Conservation (phyloP, 2,113 vertebrate genomes). For the Dolichotis patagonum region DNA sequence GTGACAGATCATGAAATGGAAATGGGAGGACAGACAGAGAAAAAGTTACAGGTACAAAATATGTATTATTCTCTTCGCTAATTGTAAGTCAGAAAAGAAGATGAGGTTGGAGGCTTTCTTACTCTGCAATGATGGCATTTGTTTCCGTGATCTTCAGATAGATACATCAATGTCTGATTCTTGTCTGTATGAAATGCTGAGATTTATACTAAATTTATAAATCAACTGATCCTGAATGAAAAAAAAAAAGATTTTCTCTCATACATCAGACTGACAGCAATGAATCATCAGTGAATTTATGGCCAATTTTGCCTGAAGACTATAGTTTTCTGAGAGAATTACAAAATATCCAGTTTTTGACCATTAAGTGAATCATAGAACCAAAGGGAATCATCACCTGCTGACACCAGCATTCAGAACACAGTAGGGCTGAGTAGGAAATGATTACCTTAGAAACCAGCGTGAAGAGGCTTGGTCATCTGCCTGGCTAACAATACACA, state of each 20-base stretch:
- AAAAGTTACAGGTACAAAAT: neutral
- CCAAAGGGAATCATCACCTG: neutral
- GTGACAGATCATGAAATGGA: neutral
- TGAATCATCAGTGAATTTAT: neutral
- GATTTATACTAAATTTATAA: neutral
- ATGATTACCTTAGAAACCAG: neutral
- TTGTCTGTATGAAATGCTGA: neutral
- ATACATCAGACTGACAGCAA: neutral
- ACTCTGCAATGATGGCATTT: neutral
- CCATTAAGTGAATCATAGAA: neutral
- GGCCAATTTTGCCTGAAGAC: neutral
- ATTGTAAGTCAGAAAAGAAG: neutral
- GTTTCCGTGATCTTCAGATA: neutral
- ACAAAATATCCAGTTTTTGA: neutral
- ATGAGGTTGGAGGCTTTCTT: neutral
- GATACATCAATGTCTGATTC: neutral
- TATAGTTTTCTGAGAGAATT: neutral
- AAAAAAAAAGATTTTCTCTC: constrained; percentile 32
- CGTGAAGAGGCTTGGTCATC: neutral
- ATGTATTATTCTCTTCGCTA: neutral
- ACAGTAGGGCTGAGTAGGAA: neutral
- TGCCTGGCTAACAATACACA: neutral
- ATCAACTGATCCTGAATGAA: neutral
- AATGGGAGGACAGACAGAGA: neutral
- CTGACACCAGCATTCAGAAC: neutral